A percentile compares a stretch with the other conserved stretches of the same genome.
Conservation (phyloP, 2,888 invertebrate genomes). For the Sarcophaga carnaria region DNA sequence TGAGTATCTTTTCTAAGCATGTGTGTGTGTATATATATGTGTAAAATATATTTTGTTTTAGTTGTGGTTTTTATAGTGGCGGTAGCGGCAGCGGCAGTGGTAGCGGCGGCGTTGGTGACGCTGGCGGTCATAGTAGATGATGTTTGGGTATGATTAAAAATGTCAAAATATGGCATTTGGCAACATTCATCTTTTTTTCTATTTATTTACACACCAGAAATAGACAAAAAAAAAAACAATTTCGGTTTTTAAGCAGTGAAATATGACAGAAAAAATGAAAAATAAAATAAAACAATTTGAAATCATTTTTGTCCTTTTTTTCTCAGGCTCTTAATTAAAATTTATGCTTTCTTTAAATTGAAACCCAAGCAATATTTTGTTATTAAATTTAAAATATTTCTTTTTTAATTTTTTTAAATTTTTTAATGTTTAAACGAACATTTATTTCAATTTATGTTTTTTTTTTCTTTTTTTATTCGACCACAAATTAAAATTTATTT, state of each 20-base stretch:
- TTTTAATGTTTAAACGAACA: background rate
- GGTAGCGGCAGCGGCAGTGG: too few relatives aligned
- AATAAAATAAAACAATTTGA: background rate
- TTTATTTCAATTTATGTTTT: too few relatives aligned
- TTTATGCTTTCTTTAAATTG: slow-evolving; percentile 1
- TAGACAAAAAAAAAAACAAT: background rate
- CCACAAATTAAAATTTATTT: background rate
- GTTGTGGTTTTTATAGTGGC: slow-evolving; percentile 3
- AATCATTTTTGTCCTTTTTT: background rate
- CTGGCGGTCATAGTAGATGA: slow-evolving; percentile 4
- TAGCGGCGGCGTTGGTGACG: background rate
- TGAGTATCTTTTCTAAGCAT: background rate
- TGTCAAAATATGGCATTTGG: slow-evolving; percentile 56
- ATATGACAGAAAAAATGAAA: background rate
- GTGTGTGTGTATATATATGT: background rate
- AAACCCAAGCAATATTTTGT: background rate
- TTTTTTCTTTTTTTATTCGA: background rate
- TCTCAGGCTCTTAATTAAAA: slow-evolving; percentile 42
- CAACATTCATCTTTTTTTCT: background rate
- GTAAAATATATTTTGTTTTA: slow-evolving; percentile 1
- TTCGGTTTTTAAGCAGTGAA: background rate
- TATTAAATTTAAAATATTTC: background rate
- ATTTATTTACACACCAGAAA: background rate
- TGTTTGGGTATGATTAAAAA: slow-evolving; percentile 64
- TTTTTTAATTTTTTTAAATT: background rate